These are phyloP conservation scores for Axis porcinus DNA, from an alignment of 2,113 vertebrate species.

Conservation along the genomic window DNA sequence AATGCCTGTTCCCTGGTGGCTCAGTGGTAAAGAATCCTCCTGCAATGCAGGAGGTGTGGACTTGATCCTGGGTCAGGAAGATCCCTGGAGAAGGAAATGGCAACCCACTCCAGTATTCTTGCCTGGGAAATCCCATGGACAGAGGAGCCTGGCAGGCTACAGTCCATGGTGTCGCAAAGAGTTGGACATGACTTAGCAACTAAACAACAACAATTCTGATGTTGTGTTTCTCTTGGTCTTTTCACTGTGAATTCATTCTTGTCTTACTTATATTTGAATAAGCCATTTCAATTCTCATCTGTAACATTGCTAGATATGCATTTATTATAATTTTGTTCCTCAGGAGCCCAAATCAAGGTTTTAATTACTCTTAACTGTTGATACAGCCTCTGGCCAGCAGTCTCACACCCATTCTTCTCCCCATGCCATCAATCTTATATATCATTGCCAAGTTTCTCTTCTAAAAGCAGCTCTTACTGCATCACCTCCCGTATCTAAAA, in stretches of 20 bases:
- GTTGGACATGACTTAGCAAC: not conserved
- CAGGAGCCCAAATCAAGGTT: not conserved
- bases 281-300: not conserved
- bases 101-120: not conserved
- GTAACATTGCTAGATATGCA: not conserved
- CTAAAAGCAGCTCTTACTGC: not conserved
- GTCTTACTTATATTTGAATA: not conserved
- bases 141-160: not conserved
- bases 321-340: not conserved
- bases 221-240: not conserved
- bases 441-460: not conserved
- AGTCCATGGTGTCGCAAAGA: not conserved
- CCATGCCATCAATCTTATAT: not conserved
- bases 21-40: not conserved
- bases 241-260: not conserved
- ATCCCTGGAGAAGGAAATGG: not conserved
- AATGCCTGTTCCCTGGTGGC: not conserved
- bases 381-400: not conserved
- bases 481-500: not conserved
- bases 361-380: not conserved
- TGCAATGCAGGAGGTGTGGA: not conserved
- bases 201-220: not conserved
- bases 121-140: not conserved
- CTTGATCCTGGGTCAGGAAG: not conserved
- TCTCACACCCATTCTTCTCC: too few species aligned